These are phyloP conservation scores for Heptranchias perlo DNA, from an alignment of 2,113 vertebrate genomes.

Conservation along the genomic window DNA sequence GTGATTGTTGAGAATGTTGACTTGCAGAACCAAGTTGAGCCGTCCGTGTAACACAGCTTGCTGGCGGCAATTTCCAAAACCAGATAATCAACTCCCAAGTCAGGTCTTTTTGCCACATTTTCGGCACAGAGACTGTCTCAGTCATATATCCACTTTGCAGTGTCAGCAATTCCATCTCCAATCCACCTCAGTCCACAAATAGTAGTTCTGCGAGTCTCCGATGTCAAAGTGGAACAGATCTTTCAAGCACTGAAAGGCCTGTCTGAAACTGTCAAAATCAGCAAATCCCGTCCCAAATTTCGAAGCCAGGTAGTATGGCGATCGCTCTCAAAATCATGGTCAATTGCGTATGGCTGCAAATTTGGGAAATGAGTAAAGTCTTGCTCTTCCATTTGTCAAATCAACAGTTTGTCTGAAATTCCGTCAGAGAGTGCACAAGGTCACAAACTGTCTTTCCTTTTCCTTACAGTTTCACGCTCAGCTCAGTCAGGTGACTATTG, in stretches of 20 bases:
- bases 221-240: no score
- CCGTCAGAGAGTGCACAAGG: neutral
- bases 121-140: neutral
- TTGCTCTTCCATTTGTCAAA: neutral
- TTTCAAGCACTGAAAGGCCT: neutral
- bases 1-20: no score
- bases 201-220: neutral
- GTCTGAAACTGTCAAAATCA: neutral
- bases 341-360: neutral
- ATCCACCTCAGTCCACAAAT: neutral
- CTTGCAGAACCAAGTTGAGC: no score
- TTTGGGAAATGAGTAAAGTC: neutral
- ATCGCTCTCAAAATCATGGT: neutral
- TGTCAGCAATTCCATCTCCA: neutral
- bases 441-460: neutral
- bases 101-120: neutral
- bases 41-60: no score
- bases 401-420: neutral
- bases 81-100: no score
- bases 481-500: neutral
- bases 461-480: no score
- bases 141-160: neutral
- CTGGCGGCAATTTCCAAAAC: no score
- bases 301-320: no score
- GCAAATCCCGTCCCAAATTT: neutral